These are phyloP conservation scores for Brachyhypopomus occidentalis DNA, from an alignment of 2,113 vertebrate genomes.

Conservation along the genomic window DNA sequence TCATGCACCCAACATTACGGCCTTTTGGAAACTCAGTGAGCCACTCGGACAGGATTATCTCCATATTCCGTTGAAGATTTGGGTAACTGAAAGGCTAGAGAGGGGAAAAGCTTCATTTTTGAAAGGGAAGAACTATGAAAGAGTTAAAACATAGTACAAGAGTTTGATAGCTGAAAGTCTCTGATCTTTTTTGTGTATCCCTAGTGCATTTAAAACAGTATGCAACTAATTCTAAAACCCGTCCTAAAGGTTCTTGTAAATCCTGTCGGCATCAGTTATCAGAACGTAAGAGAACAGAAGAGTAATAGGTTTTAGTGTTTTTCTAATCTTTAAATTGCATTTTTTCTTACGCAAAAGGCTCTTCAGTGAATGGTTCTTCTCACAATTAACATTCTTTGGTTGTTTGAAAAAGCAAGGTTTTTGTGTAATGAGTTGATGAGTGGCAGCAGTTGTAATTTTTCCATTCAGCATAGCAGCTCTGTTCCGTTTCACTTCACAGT, in stretches of 20 bases:
- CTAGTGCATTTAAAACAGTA: background rate
- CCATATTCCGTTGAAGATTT: too few relatives aligned
- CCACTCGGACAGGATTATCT: too few relatives aligned
- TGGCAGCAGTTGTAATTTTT: conserved; percentile 4
- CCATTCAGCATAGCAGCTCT: conserved; percentile 13
- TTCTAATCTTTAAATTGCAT: background rate
- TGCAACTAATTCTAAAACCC: background rate
- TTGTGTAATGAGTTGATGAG: conserved; percentile 29
- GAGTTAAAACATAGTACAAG: too few relatives aligned
- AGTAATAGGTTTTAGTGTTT: background rate
- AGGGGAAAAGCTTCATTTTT: too few relatives aligned
- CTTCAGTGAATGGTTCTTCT: background rate
- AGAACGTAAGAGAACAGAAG: background rate
- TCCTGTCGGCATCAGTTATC: background rate
- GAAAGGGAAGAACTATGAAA: too few relatives aligned
- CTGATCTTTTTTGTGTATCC: background rate
- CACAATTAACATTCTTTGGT: conserved; percentile 13
- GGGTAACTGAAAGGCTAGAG: too few relatives aligned
- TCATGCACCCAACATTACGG: too few relatives aligned
- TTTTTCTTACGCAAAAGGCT: background rate
- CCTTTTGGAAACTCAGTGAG: too few relatives aligned
- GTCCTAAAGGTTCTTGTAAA: conserved; percentile 3
- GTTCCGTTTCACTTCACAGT: conserved; percentile 9
- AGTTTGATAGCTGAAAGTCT: too few relatives aligned
- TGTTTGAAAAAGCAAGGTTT: conserved; percentile 20